Percentiles rank a stretch among this genome's conserved stretches.
Conservation (phyloP, 1,140 invertebrate species). For the Aphelenchoides fujianensis region DNA sequence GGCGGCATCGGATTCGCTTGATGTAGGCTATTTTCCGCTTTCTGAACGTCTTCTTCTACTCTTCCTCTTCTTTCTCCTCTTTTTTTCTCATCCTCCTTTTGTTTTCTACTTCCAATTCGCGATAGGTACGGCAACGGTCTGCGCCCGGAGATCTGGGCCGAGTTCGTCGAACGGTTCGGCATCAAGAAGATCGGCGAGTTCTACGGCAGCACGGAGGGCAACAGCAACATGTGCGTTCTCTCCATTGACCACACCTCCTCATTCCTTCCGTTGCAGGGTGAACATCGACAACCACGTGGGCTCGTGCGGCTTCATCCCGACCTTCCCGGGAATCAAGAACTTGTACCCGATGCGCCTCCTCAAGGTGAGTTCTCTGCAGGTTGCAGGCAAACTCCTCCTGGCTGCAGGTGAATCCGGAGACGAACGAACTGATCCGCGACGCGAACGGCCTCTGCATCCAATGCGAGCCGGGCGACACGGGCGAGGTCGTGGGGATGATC, state of each 20-base stretch:
- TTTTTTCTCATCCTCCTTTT: no score
- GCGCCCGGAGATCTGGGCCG: constrained; percentile 87
- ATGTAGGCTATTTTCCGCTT: no score
- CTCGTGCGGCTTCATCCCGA: constrained; percentile 65
- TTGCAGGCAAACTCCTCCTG: constrained; percentile 59
- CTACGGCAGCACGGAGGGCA: constrained; percentile 93
- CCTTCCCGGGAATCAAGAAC: constrained; percentile 59
- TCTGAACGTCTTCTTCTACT: no score
- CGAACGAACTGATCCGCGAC: constrained; percentile 75
- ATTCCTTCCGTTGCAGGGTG: no score
- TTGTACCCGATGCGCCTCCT: constrained; percentile 67
- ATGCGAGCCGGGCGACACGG: constrained; percentile 80
- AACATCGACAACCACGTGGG: constrained; percentile 77
- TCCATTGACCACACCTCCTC: no score
- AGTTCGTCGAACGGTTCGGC: constrained; percentile 83
- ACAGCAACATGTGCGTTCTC: constrained; percentile 69
- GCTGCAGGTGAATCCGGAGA: constrained; percentile 59
- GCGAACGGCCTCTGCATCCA: constrained; percentile 75
- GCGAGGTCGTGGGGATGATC: constrained; percentile 82
- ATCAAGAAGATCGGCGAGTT: constrained; percentile 83
- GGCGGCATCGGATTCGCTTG: constrained; percentile 74
- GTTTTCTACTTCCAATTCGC: no score
- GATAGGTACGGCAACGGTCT: constrained; percentile 92
- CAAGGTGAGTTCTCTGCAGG: constrained; percentile 63
- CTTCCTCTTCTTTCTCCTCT: no score